Percentiles rank a stretch among this genome's conserved stretches.
phyloP scores from a whole-genome alignment of 2,113 vertebrate genomes.

The Cavia aperea region DNA sequence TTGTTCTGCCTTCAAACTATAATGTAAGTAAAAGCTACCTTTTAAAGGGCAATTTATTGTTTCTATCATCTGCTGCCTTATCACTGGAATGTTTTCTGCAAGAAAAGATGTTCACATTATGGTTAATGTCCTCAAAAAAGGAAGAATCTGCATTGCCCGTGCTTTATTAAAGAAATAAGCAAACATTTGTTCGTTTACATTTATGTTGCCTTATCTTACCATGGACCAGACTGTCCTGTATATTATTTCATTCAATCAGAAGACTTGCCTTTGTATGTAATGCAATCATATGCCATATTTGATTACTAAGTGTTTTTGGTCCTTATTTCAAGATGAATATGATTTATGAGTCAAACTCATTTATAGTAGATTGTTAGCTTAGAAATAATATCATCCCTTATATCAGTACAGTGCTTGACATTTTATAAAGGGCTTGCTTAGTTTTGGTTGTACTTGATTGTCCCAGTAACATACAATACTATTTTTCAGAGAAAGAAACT shows the following conservation, averaged over 20 bases:
- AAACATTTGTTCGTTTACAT: neutral
- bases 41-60: neutral
- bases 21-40: neutral
- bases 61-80: neutral
- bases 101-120: neutral
- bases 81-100: neutral
- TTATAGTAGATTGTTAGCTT: neutral
- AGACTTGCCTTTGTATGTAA: neutral
- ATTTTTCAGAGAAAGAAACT: neutral
- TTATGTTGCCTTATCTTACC: neutral
- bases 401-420: neutral
- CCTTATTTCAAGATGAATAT: neutral
- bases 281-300: neutral
- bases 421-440: neutral
- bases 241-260: neutral
- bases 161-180: slow-evolving; percentile 4
- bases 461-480: neutral
- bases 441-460: neutral
- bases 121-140: neutral
- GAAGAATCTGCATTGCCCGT: neutral
- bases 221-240: neutral
- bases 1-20: neutral
- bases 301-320: neutral
- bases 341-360: neutral
- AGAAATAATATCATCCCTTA: slow-evolving; percentile 10